phyloP scores from a whole-genome alignment of 92 coral and sea anemone genomes.

The Meandrina meandrites region DNA sequence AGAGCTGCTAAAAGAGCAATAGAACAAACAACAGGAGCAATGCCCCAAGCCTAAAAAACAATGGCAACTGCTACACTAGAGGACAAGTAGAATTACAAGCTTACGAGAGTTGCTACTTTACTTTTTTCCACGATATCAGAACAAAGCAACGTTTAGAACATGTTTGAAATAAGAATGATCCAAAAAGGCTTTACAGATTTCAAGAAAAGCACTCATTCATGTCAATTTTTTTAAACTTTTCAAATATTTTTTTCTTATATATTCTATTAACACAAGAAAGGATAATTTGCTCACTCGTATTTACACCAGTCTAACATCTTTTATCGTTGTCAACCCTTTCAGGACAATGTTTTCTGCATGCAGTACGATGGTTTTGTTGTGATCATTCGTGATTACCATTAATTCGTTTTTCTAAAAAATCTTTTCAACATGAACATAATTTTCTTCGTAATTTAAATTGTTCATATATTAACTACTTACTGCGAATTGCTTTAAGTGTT shows the following conservation, averaged over 20 bases:
- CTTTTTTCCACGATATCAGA: no score
- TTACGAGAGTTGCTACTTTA: no score
- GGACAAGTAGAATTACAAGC: no score
- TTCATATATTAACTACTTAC: not conserved
- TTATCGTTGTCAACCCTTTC: not conserved
- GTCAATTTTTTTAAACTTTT: not conserved
- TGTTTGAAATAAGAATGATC: not conserved
- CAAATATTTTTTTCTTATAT: not conserved
- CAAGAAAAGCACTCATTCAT: not conserved
- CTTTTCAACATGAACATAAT: not conserved
- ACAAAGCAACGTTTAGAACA: no score
- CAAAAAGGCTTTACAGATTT: not conserved
- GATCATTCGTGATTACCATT: no score
- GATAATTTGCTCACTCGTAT: not conserved
- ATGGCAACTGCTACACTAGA: no score
- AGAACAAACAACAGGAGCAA: no score
- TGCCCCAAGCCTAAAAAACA: no score
- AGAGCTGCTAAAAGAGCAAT: no score
- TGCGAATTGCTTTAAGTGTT: not conserved
- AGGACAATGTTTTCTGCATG: no score
- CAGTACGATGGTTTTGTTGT: not conserved
- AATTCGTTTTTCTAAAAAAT: not conserved
- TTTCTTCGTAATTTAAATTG: not conserved
- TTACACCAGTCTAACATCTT: not conserved
- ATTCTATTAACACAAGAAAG: not conserved